Evolutionary conservation across 2,888 invertebrate genomes (phyloP).

Genomic region (Alcis repandata): DNA sequence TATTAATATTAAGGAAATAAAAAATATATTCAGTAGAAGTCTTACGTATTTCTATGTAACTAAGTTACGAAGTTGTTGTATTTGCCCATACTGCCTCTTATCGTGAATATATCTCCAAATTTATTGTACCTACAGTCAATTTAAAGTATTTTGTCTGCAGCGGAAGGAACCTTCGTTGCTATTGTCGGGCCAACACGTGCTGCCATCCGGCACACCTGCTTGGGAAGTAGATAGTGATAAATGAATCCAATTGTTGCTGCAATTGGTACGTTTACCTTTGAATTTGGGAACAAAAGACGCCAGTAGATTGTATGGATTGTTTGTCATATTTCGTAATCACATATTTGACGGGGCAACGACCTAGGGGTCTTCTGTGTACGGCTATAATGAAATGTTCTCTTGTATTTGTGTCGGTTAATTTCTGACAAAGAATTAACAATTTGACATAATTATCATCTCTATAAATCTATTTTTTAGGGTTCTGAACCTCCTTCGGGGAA

Average conservation of each 20-base stretch:
- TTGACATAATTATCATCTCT: too few species aligned
- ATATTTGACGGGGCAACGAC: slow-evolving; percentile 25
- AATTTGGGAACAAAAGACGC: slow-evolving; percentile 38
- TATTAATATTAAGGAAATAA: too few species aligned
- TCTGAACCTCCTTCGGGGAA: too few species aligned
- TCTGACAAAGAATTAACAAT: too few species aligned
- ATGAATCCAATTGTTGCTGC: slow-evolving; percentile 56
- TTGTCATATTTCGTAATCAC: slow-evolving; percentile 38
- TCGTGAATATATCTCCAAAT: slow-evolving; percentile 32
- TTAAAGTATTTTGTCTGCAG: slow-evolving; percentile 51
- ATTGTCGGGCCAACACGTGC: slow-evolving; percentile 63
- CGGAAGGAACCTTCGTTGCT: slow-evolving; percentile 68
- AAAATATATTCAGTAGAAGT: too few species aligned
- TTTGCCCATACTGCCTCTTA: slow-evolving; percentile 22
- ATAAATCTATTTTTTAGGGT: too few species aligned
- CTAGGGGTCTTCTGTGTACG: neutral
- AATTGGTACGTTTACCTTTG: slow-evolving; percentile 54
- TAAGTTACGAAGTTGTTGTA: too few species aligned
- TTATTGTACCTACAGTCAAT: slow-evolving; percentile 43
- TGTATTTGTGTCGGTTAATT: too few species aligned
- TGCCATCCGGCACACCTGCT: slow-evolving; percentile 73
- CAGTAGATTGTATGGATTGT: slow-evolving; percentile 34
- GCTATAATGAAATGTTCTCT: neutral
- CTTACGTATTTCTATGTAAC: too few species aligned
- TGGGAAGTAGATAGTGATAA: slow-evolving; percentile 61